A percentile compares a stretch with the other conserved stretches of the same genome.
Conservation (phyloP, 2,113 vertebrate species). For the Ovis aries region ARS-UI_Ramb_v3.0 NC_056055.1:172057001-172057500, state of each 20-base stretch:
- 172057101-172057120: background rate
- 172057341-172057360: background rate
- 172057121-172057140: background rate
- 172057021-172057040: background rate
- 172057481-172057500: background rate
- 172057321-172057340: background rate
- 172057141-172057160: background rate
- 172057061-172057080: background rate
- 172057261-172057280: background rate
- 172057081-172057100: background rate
- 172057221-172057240: background rate
- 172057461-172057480: background rate
- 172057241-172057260: background rate
- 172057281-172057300: background rate
- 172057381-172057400: background rate
- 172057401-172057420: background rate
- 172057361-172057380: background rate
- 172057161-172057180: background rate
- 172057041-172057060: background rate
- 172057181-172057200: conserved; percentile 8
- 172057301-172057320: background rate
- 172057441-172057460: background rate
- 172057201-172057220: background rate
- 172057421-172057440: background rate
- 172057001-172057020: background rate